Conservation (phyloP, 1,140 invertebrate species). For the Microplitis demolitor region DNA sequence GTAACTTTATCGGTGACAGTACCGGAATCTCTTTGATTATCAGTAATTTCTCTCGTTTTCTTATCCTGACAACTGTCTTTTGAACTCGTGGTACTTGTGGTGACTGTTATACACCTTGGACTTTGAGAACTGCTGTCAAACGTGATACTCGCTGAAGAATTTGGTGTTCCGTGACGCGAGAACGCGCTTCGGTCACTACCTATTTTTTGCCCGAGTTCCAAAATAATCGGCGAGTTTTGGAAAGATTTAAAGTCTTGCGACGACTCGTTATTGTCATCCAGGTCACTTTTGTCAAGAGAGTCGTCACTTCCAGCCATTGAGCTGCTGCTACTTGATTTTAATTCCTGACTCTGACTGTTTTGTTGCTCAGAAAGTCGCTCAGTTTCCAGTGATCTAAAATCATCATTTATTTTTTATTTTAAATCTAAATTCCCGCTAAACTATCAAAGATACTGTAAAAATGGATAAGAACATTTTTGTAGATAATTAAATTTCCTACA, state of each 20-base stretch:
- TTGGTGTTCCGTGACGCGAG: conserved; percentile 44
- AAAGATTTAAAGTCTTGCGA: conserved; percentile 51
- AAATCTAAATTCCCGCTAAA: too few relatives aligned
- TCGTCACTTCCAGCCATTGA: conserved; percentile 67
- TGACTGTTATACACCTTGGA: conserved; percentile 20
- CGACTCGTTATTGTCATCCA: conserved; percentile 61
- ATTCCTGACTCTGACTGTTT: conserved; percentile 44
- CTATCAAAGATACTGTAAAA: too few relatives aligned
- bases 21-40: conserved; percentile 22
- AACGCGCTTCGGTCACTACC: conserved; percentile 52
- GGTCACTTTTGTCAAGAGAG: conserved; percentile 67
- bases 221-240: conserved; percentile 47
- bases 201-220: conserved; percentile 54
- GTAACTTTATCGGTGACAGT: conserved; percentile 37
- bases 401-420: background rate
- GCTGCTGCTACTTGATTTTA: conserved; percentile 55
- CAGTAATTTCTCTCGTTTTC: conserved; percentile 23
- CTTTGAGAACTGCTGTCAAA: conserved; percentile 37
- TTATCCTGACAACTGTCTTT: background rate
- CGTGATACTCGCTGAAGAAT: conserved; percentile 34
- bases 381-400: conserved; percentile 54
- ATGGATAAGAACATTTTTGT: too few relatives aligned
- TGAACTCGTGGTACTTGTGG: background rate
- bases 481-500: too few relatives aligned
- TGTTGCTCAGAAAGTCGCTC: conserved; percentile 65